Base-by-base conservation (phyloP, 2,797 vertebrate genomes). In the Chloroceryle inda region DNA sequence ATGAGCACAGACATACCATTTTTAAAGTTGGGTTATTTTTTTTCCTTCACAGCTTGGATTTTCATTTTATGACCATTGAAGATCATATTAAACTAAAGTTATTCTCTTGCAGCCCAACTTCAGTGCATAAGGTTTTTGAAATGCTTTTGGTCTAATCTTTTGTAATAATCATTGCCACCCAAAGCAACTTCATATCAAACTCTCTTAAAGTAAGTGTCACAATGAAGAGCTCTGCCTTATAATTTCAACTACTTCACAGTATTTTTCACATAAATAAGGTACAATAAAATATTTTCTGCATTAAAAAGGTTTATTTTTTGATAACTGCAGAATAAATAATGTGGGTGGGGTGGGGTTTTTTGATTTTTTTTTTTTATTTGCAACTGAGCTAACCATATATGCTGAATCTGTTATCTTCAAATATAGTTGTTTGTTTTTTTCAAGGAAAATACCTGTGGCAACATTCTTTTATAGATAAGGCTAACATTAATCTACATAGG, bases 141-240 rank as follows among this genome's bases (percentile, higher is more conserved):
- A 88, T 68, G 21, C n/a, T 73, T 89, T 91, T 27, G 64, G 31
- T 69, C 47, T 53, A 92, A 77, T 66, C 0, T 74, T 79, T 85
- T 74, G 22, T 59, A 53, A 75, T 53, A 93, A 94, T 92, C 90
- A 91, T 59, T 91, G 56, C 18, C 52, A 94, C 53, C 22, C 23
- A 95, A 66, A 85, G 68, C 33, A 89, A 93, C 21, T 93, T 81
- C 17, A 35, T 83, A 92, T 66, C 18, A 78, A 80, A 88, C 89
- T 94, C 5, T 58, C 72, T 67, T 82, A 74, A 92, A 94, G 45
- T 82, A 56, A 62, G 19, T 75, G 55, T 38, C 37, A 92, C 63
- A 94, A 86, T 44, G 23, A 83, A 91, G 58, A 80, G 13, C 3
- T 89, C 35, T 92, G 56, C 24, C 31, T 88, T 85, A 80, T 44